These are phyloP conservation scores for Rhyacichthys aspro DNA, from an alignment of 2,797 vertebrate species.

Conservation along the genomic window DNA sequence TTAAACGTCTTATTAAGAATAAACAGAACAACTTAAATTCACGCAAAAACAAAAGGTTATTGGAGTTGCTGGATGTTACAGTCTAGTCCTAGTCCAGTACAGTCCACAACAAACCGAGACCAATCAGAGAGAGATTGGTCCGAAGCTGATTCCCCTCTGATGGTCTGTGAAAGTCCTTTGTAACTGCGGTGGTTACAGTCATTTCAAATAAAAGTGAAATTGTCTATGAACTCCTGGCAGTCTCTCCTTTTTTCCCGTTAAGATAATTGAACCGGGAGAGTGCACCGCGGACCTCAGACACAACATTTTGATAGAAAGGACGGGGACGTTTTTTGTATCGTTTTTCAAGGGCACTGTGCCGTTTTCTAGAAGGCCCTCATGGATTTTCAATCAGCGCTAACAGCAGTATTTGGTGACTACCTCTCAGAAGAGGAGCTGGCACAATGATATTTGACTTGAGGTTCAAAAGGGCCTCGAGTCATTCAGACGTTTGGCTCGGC, in stretches of 20 bases:
- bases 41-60: too few species aligned
- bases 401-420: constrained; percentile 73
- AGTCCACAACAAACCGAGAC: constrained; percentile 15
- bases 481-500: constrained; percentile 54
- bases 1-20: too few species aligned
- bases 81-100: not conserved
- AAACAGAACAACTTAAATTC: too few species aligned
- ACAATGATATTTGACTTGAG: constrained; percentile 79
- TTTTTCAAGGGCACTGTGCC: constrained; percentile 72
- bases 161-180: constrained; percentile 43
- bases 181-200: constrained; percentile 35
- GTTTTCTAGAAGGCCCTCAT: constrained; percentile 74
- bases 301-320: constrained; percentile 73
- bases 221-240: constrained; percentile 49
- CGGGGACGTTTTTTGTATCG: constrained; percentile 69
- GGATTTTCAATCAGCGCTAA: constrained; percentile 82
- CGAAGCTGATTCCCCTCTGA: constrained; percentile 23
- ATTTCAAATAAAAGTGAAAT: constrained; percentile 63
- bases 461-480: constrained; percentile 73
- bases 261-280: constrained; percentile 61
- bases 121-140: constrained; percentile 18
- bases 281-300: constrained; percentile 55
- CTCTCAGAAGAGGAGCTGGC: constrained; percentile 65
- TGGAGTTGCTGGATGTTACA: too few species aligned
- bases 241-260: constrained; percentile 36